Percentiles rank a stretch among this genome's conserved stretches.
Conservation (phyloP, 1,140 invertebrate genomes). For the Rhopalosiphum maidis region DNA sequence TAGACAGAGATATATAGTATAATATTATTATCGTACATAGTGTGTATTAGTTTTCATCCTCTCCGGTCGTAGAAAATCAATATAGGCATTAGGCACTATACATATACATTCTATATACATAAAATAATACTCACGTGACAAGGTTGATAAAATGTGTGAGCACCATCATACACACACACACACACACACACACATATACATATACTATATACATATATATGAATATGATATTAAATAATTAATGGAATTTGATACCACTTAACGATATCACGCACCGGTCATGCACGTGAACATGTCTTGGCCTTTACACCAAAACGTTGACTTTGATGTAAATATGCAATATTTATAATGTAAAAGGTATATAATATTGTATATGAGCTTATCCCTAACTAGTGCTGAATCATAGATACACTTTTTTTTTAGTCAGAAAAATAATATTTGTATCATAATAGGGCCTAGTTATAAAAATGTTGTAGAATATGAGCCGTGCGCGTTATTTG, state of each 20-base stretch:
- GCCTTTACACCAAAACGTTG: neutral
- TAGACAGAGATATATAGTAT: neutral
- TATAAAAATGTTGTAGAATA: too few relatives aligned
- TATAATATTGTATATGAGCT: neutral
- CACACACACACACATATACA: too few relatives aligned
- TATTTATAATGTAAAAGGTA: neutral
- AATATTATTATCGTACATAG: neutral
- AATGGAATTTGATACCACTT: neutral
- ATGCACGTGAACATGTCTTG: neutral
- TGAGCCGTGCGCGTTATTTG: too few relatives aligned
- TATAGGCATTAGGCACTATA: neutral
- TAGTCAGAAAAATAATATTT: too few relatives aligned
- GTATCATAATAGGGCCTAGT: too few relatives aligned
- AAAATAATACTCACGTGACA: neutral
- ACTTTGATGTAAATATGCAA: neutral
- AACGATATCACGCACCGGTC: neutral
- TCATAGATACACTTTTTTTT: neutral
- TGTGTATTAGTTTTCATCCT: neutral
- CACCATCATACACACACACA: neutral
- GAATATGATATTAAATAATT: neutral
- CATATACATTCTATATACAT: neutral
- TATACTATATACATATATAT: too few relatives aligned
- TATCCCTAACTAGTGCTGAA: neutral
- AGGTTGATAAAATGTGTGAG: neutral
- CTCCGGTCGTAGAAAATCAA: neutral